Base-by-base conservation (phyloP, 2,797 vertebrate genomes). In the Anomalospiza imberbis region DNA sequence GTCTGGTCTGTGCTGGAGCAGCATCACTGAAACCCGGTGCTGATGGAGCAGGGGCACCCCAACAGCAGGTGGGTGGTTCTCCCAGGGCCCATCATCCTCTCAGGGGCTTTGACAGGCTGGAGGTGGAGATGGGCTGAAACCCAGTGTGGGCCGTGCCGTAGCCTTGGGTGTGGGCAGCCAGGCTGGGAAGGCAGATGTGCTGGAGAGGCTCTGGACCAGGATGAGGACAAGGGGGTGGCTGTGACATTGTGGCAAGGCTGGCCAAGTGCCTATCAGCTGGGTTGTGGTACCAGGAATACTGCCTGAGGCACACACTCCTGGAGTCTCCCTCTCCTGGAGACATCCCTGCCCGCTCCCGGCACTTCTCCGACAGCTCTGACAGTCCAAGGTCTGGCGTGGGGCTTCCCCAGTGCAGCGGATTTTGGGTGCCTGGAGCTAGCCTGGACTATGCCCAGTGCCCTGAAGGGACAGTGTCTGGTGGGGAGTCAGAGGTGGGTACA, bases 311-410 rank as follows among this genome's bases (percentile, higher is more conserved):
- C 0, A 0, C 29, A 4, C 4, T 29, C 8, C 18, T 38, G 40
- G 15, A 72, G 48, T 7, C 3, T 8, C 19, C 19, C 10, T 32
- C n/a, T 38, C 18, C 18, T 62, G n/a, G n/a, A 54, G 4, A 24
- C 8, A 2, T 32, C 48, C 19, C 19, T 54, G 58, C 29, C 12
- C 1, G 2, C 18, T 61, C 24, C 38, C 0, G 0, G 25, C 13
- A 20, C 4, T 1, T 12, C 34, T 78, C 15, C 0, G 0, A 15
- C 6, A 1, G 2, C 29, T 18, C 63, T 38, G 72, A 19, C 25
- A 42, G 55, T n/a, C 22, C 44, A 6, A 66, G 47, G 21, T 48
- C 53, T 31, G 20, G 13, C n/a, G 13, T 6, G 2, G 10, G 60
- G 2, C 3, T 80, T 3, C 10, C 3, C 7, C 8, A 21, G 1